A percentile compares a stretch with the other conserved stretches of the same genome.
phyloP scores from a whole-genome alignment of 1,140 invertebrate genomes.

The Phenacoccus solenopsis region DNA sequence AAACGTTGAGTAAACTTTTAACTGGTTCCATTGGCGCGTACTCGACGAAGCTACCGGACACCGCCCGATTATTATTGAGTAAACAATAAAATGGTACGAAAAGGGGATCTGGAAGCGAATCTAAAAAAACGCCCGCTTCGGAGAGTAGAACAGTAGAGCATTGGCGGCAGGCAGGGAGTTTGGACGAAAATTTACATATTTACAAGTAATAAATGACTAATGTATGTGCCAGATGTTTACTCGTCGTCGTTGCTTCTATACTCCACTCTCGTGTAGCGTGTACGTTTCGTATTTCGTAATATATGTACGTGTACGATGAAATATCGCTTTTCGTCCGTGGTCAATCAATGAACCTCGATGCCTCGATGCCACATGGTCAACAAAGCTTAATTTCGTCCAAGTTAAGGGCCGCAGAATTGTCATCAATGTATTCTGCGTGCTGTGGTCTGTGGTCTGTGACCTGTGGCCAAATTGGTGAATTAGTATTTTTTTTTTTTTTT shows the following conservation, averaged over 20 bases:
- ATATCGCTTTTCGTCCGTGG: neutral
- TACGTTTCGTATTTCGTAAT: neutral
- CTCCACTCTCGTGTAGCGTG: neutral
- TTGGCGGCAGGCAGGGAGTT: neutral
- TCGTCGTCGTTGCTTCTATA: neutral
- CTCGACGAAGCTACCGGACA: conserved; percentile 12
- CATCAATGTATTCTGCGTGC: no score
- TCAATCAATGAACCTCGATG: neutral
- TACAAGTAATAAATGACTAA: conserved; percentile 3
- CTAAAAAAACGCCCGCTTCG: neutral
- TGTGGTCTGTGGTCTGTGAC: no score
- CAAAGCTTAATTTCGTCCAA: neutral
- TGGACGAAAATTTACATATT: neutral
- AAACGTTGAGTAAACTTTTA: conserved; percentile 12
- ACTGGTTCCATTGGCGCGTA: conserved; percentile 4
- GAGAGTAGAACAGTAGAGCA: neutral
- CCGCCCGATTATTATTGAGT: conserved; percentile 4
- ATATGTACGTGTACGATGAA: neutral
- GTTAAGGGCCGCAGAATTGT: no score
- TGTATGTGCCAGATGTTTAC: neutral
- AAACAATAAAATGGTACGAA: neutral
- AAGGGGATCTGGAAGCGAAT: neutral
- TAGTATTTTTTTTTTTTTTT: no score
- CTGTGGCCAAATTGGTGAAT: no score
- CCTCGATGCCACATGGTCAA: neutral